These are phyloP conservation scores for Cyprinus carpio DNA, from an alignment of 2,113 vertebrate species.

Conservation along the genomic window DNA sequence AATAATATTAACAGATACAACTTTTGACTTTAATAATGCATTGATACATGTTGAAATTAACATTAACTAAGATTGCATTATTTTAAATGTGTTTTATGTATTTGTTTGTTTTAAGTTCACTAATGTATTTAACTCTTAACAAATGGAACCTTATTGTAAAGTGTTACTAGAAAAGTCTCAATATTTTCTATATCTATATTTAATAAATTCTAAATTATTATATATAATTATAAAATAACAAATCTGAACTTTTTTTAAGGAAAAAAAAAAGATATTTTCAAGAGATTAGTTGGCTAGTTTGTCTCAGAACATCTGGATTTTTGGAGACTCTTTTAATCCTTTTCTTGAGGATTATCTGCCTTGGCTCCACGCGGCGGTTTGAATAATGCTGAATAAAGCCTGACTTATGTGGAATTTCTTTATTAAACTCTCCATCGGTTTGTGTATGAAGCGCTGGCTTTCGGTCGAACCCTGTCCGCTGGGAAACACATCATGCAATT, in stretches of 20 bases:
- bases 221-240: not conserved
- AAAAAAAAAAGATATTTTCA: no score
- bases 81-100: no score
- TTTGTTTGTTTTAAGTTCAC: no score
- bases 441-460: not conserved
- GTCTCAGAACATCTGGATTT: constrained; percentile 4
- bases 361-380: not conserved
- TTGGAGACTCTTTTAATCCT: constrained; percentile 29
- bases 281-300: not conserved
- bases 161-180: no score
- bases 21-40: no score
- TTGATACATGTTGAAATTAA: no score
- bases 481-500: constrained; percentile 41
- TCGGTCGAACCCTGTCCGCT: not conserved
- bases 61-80: no score
- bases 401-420: constrained; percentile 50
- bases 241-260: no score
- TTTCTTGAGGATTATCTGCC: constrained; percentile 16
- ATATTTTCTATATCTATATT: not conserved
- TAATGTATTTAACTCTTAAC: no score
- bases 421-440: constrained; percentile 44
- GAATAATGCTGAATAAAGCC: constrained; percentile 45
- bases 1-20: no score
- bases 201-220: not conserved
- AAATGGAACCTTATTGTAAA: no score